Evolutionary conservation across 1,140 invertebrate genomes (phyloP).

Genomic region (Calosoma granatense): DNA sequence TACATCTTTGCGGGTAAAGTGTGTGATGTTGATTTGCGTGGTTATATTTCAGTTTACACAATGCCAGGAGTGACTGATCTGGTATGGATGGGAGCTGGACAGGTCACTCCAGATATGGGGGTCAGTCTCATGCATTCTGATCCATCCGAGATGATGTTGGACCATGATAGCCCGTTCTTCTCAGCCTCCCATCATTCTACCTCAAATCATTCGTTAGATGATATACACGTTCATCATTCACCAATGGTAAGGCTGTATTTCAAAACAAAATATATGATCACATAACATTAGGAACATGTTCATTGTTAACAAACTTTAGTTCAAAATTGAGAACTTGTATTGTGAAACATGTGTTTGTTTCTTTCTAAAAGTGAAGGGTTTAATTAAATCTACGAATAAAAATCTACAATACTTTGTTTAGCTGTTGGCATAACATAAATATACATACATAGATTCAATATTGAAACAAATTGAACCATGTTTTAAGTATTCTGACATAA

Average conservation of each 20-base stretch:
- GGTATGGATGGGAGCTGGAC: conserved; percentile 61
- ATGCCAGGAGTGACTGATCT: conserved; percentile 51
- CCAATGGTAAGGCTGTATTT: conserved; percentile 40
- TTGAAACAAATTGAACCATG: too few relatives aligned
- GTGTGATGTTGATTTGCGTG: neutral
- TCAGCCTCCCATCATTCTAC: conserved; percentile 38
- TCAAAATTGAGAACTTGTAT: too few relatives aligned
- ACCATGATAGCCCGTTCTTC: conserved; percentile 47
- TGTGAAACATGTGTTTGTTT: too few relatives aligned
- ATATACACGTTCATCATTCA: conserved; percentile 43
- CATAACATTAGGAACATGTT: conserved; percentile 33
- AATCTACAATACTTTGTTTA: too few relatives aligned
- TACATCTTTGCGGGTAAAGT: neutral
- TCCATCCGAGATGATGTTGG: conserved; percentile 36
- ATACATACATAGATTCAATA: too few relatives aligned
- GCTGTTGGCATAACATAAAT: too few relatives aligned
- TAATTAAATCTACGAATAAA: too few relatives aligned
- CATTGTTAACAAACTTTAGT: too few relatives aligned
- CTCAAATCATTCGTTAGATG: conserved; percentile 43
- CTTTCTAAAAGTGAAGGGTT: too few relatives aligned
- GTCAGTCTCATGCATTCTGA: conserved; percentile 28
- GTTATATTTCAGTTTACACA: conserved; percentile 27
- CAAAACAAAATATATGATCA: conserved; percentile 31
- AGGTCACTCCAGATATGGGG: conserved; percentile 41
- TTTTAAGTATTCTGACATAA: too few relatives aligned